Conservation (phyloP, 2,888 invertebrate genomes). For the Synergus umbraculus region DNA sequence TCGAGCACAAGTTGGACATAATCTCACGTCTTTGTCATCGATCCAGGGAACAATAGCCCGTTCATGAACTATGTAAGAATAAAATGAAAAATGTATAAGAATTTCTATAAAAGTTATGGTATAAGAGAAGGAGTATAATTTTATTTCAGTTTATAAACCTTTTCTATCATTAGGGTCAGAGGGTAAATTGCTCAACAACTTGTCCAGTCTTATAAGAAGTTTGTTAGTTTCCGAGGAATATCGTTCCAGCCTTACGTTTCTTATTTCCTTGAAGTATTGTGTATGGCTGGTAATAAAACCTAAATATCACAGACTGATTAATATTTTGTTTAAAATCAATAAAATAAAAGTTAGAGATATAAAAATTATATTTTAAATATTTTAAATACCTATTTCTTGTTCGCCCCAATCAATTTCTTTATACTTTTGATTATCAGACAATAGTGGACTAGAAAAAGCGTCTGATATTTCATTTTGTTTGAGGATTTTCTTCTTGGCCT, state of each 20-base stretch:
- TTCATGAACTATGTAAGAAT: constrained; percentile 79
- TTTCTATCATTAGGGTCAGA: constrained; percentile 85
- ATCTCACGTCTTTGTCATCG: constrained; percentile 91
- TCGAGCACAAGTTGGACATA: constrained; percentile 95
- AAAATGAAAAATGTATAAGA: constrained; percentile 23
- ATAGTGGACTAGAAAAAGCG: constrained; percentile 55
- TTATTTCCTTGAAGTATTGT: constrained; percentile 85
- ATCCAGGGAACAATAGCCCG: constrained; percentile 92
- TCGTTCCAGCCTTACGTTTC: constrained; percentile 88
- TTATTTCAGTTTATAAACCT: constrained; percentile 75
- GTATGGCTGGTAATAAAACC: constrained; percentile 84
- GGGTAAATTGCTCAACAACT: constrained; percentile 90
- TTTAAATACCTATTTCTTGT: constrained; percentile 83
- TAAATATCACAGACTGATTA: constrained; percentile 53
- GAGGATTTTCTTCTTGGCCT: constrained; percentile 92
- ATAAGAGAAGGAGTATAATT: not conserved
- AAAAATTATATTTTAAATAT: too few species aligned
- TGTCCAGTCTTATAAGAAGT: constrained; percentile 94
- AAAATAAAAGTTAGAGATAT: not conserved
- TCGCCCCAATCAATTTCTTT: constrained; percentile 79
- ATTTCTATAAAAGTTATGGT: not conserved
- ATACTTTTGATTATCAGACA: constrained; percentile 52
- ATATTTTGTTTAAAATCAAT: not conserved
- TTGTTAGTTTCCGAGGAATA: constrained; percentile 97
- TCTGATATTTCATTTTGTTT: constrained; percentile 83